phyloP scores from a whole-genome alignment of 2,888 invertebrate genomes.

The Aleiodes testaceus region DNA sequence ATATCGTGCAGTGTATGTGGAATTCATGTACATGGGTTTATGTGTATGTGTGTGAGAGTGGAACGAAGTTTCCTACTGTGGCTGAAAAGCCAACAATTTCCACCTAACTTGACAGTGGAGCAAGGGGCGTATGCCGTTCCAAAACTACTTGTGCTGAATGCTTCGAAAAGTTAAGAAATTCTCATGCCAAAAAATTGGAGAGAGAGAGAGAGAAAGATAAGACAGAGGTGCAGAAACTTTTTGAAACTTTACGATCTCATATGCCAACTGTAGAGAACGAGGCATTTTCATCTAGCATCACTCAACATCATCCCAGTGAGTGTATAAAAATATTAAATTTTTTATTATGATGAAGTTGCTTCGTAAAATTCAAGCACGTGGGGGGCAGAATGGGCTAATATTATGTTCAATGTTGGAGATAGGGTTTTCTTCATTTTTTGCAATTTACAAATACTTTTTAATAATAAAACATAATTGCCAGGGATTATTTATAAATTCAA shows the following conservation, averaged over 20 bases:
- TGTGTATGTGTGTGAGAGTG: conserved; percentile 25
- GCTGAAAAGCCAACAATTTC: conserved; percentile 55
- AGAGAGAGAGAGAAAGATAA: conserved; percentile 3
- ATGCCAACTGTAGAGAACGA: conserved; percentile 30
- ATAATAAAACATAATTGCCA: too few species aligned
- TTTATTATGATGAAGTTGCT: neutral
- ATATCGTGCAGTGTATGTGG: conserved; percentile 41
- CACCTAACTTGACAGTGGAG: conserved; percentile 43
- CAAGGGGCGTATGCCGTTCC: conserved; percentile 18
- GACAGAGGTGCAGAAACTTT: conserved; percentile 20
- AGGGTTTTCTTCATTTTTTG: too few species aligned
- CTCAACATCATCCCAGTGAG: conserved; percentile 24
- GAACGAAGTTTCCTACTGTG: conserved; percentile 44
- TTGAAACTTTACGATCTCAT: conserved; percentile 41
- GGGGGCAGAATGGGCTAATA: too few species aligned
- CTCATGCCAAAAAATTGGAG: conserved; percentile 43
- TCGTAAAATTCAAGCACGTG: too few species aligned
- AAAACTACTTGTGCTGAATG: conserved; percentile 49
- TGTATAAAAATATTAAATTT: conserved; percentile 4
- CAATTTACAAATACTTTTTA: too few species aligned
- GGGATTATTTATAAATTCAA: too few species aligned
- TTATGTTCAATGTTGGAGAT: too few species aligned
- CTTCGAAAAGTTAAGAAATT: conserved; percentile 52
- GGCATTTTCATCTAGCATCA: conserved; percentile 32
- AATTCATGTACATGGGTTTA: conserved; percentile 29